Conservation (phyloP, 2,797 vertebrate species). For the Girardinus metallicus region DNA sequence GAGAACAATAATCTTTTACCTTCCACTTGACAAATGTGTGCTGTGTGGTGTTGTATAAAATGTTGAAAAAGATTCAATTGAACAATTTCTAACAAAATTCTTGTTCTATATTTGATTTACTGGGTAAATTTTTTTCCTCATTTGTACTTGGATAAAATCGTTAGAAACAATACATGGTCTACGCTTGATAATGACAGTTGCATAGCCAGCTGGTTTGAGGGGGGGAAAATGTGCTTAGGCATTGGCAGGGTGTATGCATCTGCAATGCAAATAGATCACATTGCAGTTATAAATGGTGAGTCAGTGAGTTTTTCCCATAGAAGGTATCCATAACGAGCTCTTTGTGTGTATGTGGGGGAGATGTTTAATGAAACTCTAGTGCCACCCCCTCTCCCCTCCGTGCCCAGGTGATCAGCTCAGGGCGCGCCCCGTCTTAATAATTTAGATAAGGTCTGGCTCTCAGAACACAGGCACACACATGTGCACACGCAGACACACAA, state of each 20-base stretch:
- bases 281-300: conserved; percentile 14
- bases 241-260: not conserved
- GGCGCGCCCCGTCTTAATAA: conserved; percentile 69
- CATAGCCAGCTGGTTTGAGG: not conserved
- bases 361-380: conserved; percentile 57
- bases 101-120: not conserved
- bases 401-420: conserved; percentile 65
- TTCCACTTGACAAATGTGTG: not conserved
- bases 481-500: conserved; percentile 25
- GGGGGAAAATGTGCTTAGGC: not conserved
- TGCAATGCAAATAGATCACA: conserved; percentile 27
- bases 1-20: not conserved
- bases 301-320: conserved; percentile 1
- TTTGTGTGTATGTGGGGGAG: conserved; percentile 23
- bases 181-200: not conserved
- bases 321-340: conserved; percentile 30
- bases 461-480: conserved; percentile 31
- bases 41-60: not conserved
- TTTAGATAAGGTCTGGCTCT: conserved; percentile 61
- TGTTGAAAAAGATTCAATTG: not conserved
- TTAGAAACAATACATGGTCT: not conserved
- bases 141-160: not conserved
- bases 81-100: not conserved
- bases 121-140: too few relatives aligned
- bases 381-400: conserved; percentile 36